Conservation (phyloP, 2,113 vertebrate species). For the Leuciscus idus region DNA sequence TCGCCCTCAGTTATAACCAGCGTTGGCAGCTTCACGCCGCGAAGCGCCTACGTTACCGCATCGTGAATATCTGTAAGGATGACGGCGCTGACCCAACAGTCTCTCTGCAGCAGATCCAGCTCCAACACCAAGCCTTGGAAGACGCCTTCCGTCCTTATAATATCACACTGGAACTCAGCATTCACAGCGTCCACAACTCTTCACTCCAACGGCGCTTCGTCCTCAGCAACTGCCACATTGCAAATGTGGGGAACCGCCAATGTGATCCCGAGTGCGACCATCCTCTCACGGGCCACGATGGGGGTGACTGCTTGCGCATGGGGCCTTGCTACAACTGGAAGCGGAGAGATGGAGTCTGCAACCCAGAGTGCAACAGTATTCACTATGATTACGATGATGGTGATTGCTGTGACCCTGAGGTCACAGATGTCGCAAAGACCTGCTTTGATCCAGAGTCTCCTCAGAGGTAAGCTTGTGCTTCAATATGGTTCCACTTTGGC, state of each 20-base stretch:
- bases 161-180: slow-evolving; percentile 86
- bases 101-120: slow-evolving; percentile 79
- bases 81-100: slow-evolving; percentile 81
- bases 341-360: slow-evolving; percentile 86
- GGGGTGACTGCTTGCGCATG: slow-evolving; percentile 86
- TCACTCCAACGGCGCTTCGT: slow-evolving; percentile 82
- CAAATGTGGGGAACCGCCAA: slow-evolving; percentile 91
- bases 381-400: slow-evolving; percentile 93
- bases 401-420: slow-evolving; percentile 89
- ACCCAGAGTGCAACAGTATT: slow-evolving; percentile 92
- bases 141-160: slow-evolving; percentile 90
- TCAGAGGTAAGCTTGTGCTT: slow-evolving; percentile 79
- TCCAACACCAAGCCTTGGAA: slow-evolving; percentile 81
- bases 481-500: neutral
- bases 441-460: slow-evolving; percentile 95
- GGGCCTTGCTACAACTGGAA: slow-evolving; percentile 91
- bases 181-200: slow-evolving; percentile 81
- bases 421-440: slow-evolving; percentile 83
- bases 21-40: slow-evolving; percentile 82
- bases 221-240: slow-evolving; percentile 90
- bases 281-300: slow-evolving; percentile 88
- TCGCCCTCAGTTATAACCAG: slow-evolving; percentile 85
- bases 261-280: slow-evolving; percentile 94
- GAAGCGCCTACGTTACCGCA: slow-evolving; percentile 85
- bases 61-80: slow-evolving; percentile 86